Evolutionary conservation across 2,113 vertebrate species (phyloP), one percentile per base, ranked within the genome.

Genomic region (Melanostigma gelatinosum): DNA sequence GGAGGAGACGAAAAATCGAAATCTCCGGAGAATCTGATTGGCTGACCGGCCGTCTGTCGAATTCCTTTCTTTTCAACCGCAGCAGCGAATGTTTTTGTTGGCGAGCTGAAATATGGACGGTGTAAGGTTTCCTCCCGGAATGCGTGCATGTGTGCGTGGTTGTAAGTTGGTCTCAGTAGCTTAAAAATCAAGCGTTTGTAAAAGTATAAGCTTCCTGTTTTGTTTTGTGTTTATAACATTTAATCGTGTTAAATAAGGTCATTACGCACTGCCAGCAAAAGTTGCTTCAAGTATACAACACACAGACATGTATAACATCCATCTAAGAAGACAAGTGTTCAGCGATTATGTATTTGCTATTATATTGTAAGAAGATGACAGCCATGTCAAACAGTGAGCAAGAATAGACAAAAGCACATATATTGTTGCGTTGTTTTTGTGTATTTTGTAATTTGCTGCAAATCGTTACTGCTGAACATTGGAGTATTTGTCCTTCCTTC

Each of bases 111-210:
- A 48, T 84, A 74, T 82, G 80, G 85, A 82, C 87, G 88, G 84
- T 90, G 76, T 91, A 87, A 79, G 83, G 88, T 93, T 93, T 93
- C 89, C 71, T 36, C 79, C 46, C 12, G 81, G 87, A 93, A 91
- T 91, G 87, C 82, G 69, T 57, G 83, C 29, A 69, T 34, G 58
- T 91, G 67, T 60, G 83, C 32, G 83, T 32, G 71, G 29, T 29
- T 80, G 40, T 34, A 46, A 73, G 72, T 46, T 24, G 52, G 66
- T 84, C 42, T 46, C 58, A 67, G 42, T 55, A 29, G 32, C 71
- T 82, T 71, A 52, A 81, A 57, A 69, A 16, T 20, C 24, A 60
- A 72, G 40, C 40, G 20, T 68, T 15, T 87, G 52, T 36, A 9
- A 24, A 55, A 50, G 4, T 40, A 42, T 6, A 63, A 76, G 46